phyloP scores from a whole-genome alignment of 2,113 vertebrate genomes.

The Chunga burmeisteri region DNA sequence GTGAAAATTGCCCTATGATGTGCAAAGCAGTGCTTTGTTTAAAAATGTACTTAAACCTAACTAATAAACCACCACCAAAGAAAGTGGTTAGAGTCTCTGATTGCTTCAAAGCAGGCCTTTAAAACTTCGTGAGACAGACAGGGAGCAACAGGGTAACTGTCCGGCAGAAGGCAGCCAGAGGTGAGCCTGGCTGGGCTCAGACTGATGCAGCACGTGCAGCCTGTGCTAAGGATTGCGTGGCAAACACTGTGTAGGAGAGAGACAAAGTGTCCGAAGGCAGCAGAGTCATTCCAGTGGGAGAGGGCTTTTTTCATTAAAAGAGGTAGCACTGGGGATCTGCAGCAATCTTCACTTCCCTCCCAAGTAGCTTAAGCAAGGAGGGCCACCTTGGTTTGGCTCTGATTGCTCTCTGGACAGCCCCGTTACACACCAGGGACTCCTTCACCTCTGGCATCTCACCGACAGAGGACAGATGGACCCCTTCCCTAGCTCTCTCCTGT shows the following conservation, averaged over 20 bases:
- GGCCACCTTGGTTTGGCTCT: background rate
- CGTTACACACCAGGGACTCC: background rate
- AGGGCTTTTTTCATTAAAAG: background rate
- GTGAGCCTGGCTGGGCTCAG: background rate
- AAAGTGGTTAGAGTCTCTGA: background rate
- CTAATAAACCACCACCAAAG: background rate
- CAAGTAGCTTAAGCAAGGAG: background rate
- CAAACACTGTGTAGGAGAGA: rapidly evolving
- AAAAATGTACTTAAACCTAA: background rate
- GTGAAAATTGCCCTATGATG: background rate
- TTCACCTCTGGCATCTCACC: background rate
- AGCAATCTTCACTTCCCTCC: background rate
- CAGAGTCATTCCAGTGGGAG: background rate
- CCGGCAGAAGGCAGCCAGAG: background rate
- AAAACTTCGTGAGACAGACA: background rate
- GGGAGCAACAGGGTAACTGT: rapidly evolving
- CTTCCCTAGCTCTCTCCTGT: background rate
- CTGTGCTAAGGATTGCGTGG: background rate
- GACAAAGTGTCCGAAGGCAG: background rate
- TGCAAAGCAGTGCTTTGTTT: background rate
- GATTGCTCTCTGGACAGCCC: background rate
- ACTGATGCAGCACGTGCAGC: too few species aligned
- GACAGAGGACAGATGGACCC: background rate
- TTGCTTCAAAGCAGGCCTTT: background rate
- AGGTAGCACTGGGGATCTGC: background rate